Evolutionary conservation across 2,113 vertebrate species (phyloP).

Genomic region (Phodopus roborovskii): DNA sequence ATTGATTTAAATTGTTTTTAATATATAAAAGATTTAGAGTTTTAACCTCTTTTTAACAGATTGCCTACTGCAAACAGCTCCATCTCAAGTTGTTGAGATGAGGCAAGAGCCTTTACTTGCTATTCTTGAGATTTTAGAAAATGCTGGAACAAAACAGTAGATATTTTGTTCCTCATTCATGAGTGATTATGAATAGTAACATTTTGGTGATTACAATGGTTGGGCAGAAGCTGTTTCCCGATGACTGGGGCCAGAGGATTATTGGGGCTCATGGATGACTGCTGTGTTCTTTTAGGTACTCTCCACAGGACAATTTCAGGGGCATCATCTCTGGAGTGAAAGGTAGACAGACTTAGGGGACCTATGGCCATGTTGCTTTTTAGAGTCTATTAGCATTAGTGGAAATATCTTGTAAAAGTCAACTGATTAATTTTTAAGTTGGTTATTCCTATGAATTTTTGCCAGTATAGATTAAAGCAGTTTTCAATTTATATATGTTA

Average conservation of each 20-base stretch:
- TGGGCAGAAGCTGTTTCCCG: constrained; percentile 54
- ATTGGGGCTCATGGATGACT: background rate
- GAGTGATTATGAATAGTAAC: constrained; percentile 20
- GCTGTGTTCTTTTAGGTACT: background rate
- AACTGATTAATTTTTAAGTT: background rate
- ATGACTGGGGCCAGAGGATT: background rate
- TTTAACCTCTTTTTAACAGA: too few relatives aligned
- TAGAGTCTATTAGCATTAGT: background rate
- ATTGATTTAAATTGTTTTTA: constrained; percentile 66
- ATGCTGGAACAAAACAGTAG: background rate
- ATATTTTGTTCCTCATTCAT: constrained; percentile 67
- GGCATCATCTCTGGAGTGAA: background rate
- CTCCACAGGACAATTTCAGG: background rate
- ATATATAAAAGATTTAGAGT: constrained; percentile 56
- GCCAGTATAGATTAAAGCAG: background rate
- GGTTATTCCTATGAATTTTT: background rate
- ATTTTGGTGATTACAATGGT: constrained; percentile 55
- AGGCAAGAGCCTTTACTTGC: constrained; percentile 34
- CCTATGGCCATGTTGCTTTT: background rate
- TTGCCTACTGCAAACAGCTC: constrained; percentile 17
- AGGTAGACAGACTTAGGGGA: constrained; percentile 38
- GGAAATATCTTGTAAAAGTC: background rate
- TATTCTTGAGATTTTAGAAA: constrained; percentile 68
- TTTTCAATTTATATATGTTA: background rate
- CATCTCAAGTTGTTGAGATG: constrained; percentile 9